Evolutionary conservation across 1,140 invertebrate species (phyloP).

Genomic region (Euura lappo): DNA sequence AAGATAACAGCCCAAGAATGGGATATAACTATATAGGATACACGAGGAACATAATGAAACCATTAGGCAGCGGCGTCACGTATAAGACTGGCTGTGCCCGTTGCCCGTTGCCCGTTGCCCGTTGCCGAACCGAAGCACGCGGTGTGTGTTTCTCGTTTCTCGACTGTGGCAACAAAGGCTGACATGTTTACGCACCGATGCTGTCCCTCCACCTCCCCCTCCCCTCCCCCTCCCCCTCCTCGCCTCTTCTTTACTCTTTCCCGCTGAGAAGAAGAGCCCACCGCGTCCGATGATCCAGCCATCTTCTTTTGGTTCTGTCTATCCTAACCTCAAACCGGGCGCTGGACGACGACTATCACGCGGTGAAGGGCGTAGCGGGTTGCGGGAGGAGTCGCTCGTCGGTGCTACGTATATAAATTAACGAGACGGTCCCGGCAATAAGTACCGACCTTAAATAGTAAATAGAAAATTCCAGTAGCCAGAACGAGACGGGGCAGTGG

Average conservation of each 20-base stretch:
- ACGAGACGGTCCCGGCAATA: constrained; percentile 34
- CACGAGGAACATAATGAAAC: constrained; percentile 32
- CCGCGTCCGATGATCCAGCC: background rate
- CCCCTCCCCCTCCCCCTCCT: background rate
- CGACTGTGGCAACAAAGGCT: constrained; percentile 30
- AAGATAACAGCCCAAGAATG: no score
- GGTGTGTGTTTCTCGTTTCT: constrained; percentile 16
- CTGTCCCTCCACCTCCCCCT: constrained; percentile 15
- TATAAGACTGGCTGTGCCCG: constrained; percentile 14
- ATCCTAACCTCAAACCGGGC: no score
- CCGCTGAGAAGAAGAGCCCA: background rate
- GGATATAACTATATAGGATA: background rate
- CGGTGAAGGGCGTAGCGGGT: no score
- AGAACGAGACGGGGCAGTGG: constrained; percentile 15
- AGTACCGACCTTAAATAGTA: constrained; percentile 43
- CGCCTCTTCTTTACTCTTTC: background rate
- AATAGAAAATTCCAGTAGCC: constrained; percentile 55
- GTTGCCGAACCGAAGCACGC: background rate
- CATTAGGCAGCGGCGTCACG: constrained; percentile 34
- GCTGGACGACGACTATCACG: no score
- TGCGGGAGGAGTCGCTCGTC: background rate
- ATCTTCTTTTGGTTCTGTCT: no score
- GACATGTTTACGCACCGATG: constrained; percentile 32
- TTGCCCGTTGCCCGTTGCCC: background rate
- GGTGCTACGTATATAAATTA: constrained; percentile 35